Evolutionary conservation across 2,888 invertebrate species (phyloP), one percentile per base, ranked within the genome.

Genomic region (Rotaria macrura): DNA sequence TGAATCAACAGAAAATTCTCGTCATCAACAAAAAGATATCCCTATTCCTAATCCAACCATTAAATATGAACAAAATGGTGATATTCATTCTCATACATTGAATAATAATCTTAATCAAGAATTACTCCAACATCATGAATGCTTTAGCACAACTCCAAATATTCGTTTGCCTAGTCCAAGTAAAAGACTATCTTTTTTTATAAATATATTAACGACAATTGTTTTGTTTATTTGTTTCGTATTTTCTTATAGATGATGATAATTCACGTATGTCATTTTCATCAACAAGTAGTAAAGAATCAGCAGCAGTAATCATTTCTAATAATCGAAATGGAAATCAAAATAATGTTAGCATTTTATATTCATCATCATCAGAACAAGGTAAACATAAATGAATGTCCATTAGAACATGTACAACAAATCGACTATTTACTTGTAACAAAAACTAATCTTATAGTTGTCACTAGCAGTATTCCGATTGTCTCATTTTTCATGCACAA

Each of bases 231-330:
- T n/a, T n/a, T n/a, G n/a, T n/a, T n/a, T n/a, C n/a, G n/a, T 47
- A 14, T 52, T 52, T 20, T 17, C 29, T 29, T 29, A 6, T 34
- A 65, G 65, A 1, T 43, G 79, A 79, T 43, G 43, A 79, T 14
- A 79, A 25, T 43, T 79, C 79, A 7, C 79, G 43, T 43, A 79
- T 79, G 79, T 79, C 79, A 79, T 23, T 79, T 79, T 79, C 79
- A n/a, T 43, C 79, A 4, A 79, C 40, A 2, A 79, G 34, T 79
- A 79, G 79, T 40, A 79, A 43, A 79, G 79, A 79, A 12, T 79
- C 79, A 25, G 0, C 79, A 43, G 25, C 43, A 25, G 4, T 79
- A 43, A 14, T 10, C 6, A n/a, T n/a, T 25, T 43, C 43, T 0
- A 43, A n/a, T n/a, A n/a, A 40, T n/a, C 43, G 79, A n/a, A 43